Conservation (phyloP, 1,140 invertebrate species). For the Anadara kagoshimensis region DNA sequence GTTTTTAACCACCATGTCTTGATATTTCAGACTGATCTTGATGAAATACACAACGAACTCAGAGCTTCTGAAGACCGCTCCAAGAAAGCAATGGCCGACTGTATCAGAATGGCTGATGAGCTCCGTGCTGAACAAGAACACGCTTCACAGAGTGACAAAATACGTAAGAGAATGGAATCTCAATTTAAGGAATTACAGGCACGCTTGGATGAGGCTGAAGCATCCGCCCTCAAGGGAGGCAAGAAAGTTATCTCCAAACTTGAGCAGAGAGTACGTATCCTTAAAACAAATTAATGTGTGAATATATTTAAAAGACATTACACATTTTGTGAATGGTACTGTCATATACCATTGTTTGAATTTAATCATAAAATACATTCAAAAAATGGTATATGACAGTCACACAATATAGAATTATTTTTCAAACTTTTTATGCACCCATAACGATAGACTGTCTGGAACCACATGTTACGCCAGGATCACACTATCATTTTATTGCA, state of each 20-base stretch:
- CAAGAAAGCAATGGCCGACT: constrained; percentile 95
- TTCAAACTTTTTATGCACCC: too few relatives aligned
- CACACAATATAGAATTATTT: too few relatives aligned
- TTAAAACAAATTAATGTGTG: background rate
- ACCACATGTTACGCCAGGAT: too few relatives aligned
- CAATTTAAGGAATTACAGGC: constrained; percentile 97
- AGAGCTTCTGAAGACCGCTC: constrained; percentile 61
- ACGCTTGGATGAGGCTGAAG: constrained; percentile 94
- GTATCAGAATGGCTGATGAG: constrained; percentile 96
- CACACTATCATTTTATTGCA: too few relatives aligned
- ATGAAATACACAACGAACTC: constrained; percentile 66
- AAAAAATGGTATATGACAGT: too few relatives aligned
- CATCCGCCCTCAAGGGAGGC: constrained; percentile 96
- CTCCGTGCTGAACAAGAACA: constrained; percentile 98
- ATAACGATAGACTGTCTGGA: too few relatives aligned
- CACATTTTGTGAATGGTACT: too few relatives aligned
- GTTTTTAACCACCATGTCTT: too few relatives aligned
- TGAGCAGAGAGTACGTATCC: constrained; percentile 72
- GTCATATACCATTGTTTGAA: too few relatives aligned
- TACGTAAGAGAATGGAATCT: constrained; percentile 95
- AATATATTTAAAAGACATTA: background rate
- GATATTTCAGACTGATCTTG: constrained; percentile 73
- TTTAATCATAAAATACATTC: too few relatives aligned
- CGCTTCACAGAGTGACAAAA: constrained; percentile 96
- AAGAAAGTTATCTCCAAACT: constrained; percentile 82